Evolutionary conservation across 2,113 vertebrate genomes (phyloP).

Genomic region (Nesogale talazaci): DNA sequence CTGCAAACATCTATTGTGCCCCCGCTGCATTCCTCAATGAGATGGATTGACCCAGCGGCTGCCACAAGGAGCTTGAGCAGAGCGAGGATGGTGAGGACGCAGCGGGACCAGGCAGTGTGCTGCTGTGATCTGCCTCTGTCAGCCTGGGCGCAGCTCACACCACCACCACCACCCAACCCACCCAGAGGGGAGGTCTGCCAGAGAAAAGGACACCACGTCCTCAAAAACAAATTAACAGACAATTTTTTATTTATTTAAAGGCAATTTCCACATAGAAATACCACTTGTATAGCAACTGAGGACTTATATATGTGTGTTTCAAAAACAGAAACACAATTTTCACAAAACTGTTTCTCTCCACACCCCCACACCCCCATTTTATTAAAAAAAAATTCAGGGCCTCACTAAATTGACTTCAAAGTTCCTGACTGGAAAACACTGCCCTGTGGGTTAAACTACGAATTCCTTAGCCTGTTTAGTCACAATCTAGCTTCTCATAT

Average conservation of each 20-base stretch:
- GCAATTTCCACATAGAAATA: background rate
- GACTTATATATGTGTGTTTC: background rate
- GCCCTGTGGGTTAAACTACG: background rate
- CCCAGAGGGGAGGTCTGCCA: background rate
- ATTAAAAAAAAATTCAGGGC: background rate
- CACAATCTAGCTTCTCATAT: background rate
- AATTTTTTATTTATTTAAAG: background rate
- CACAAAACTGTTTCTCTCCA: background rate
- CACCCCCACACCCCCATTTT: background rate
- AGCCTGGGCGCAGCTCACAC: background rate
- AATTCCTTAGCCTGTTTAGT: conserved; percentile 1
- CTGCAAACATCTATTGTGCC: background rate
- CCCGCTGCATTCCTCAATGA: background rate
- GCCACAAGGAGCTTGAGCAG: background rate
- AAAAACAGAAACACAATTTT: conserved; percentile 14
- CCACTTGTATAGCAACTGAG: background rate
- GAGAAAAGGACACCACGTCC: background rate
- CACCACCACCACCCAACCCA: background rate
- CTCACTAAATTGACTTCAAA: background rate
- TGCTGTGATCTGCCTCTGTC: background rate
- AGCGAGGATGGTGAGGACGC: background rate
- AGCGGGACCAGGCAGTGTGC: background rate
- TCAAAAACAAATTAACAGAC: background rate
- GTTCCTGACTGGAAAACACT: background rate
- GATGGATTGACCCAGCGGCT: background rate